Evolutionary conservation across 2,888 invertebrate species (phyloP).

Genomic region (Eupithecia tripunctaria): DNA sequence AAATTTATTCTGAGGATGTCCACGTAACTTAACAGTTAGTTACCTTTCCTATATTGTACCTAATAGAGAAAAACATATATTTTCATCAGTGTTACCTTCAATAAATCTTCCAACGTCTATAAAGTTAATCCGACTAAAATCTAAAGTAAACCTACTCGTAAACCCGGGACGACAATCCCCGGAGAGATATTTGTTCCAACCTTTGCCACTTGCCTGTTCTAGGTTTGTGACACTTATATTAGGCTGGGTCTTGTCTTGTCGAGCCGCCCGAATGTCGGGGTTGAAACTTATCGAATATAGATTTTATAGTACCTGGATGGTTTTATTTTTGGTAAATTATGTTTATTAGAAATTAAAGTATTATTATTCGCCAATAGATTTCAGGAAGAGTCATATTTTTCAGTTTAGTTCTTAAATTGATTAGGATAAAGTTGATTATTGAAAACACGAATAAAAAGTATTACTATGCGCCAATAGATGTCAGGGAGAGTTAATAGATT

Average conservation of each 20-base stretch:
- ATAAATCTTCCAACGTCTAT: slow-evolving; percentile 34
- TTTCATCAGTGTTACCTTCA: slow-evolving; percentile 21
- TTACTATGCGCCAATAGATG: no score
- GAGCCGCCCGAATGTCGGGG: background rate
- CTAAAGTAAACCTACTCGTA: slow-evolving; percentile 36
- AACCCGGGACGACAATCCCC: slow-evolving; percentile 25
- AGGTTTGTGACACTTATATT: slow-evolving; percentile 12
- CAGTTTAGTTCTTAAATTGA: no score
- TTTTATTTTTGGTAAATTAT: no score
- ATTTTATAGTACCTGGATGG: no score
- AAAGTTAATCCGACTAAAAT: slow-evolving; percentile 34
- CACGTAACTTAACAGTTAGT: no score
- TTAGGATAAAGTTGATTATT: no score
- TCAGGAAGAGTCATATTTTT: no score
- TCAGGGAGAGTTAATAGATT: no score
- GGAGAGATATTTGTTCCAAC: slow-evolving; percentile 31
- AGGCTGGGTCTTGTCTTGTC: background rate
- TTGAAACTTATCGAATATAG: background rate
- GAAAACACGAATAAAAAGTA: no score
- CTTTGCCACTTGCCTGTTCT: slow-evolving; percentile 21
- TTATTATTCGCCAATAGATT: no score
- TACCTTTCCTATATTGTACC: background rate
- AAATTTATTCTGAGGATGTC: no score
- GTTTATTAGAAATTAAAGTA: no score
- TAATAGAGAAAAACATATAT: slow-evolving; percentile 10